A percentile compares a stretch with the other conserved stretches of the same genome.
Conservation (phyloP, 2,888 invertebrate species). For the Scaptomyza parva region DNA sequence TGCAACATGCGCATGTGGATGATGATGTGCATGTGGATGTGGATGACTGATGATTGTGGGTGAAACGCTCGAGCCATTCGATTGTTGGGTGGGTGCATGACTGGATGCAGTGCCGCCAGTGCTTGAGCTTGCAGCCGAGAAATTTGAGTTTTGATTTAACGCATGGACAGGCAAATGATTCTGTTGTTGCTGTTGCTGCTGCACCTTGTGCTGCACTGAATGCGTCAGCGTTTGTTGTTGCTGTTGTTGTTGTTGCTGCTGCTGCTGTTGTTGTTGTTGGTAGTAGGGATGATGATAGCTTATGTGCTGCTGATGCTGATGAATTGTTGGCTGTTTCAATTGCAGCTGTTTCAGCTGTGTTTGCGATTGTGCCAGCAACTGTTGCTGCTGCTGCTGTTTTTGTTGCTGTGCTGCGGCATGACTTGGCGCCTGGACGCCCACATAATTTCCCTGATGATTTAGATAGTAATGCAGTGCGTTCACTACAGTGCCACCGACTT, state of each 20-base stretch:
- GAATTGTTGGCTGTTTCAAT: constrained; percentile 82
- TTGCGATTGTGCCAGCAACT: constrained; percentile 79
- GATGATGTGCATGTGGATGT: constrained; percentile 10
- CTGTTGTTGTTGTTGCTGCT: constrained; percentile 42
- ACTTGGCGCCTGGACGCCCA: constrained; percentile 42
- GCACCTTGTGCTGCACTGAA: constrained; percentile 43
- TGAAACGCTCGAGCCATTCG: constrained; percentile 82
- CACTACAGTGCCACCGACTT: constrained; percentile 1
- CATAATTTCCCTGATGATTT: constrained; percentile 81
- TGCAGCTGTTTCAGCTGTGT: constrained; percentile 81
- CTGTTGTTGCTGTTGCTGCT: constrained; percentile 44
- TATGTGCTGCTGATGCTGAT: constrained; percentile 79
- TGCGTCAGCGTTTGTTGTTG: constrained; percentile 29
- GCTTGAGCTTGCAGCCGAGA: constrained; percentile 82
- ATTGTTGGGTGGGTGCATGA: constrained; percentile 82
- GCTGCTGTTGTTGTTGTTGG: constrained; percentile 63
- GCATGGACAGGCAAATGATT: constrained; percentile 78
- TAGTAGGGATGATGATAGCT: constrained; percentile 82
- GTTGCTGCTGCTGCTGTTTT: constrained; percentile 61
- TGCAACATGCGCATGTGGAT: constrained; percentile 59
- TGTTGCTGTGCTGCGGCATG: constrained; percentile 21
- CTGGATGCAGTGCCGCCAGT: constrained; percentile 83
- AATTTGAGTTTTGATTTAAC: constrained; percentile 81
- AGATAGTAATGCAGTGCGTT: constrained; percentile 79
- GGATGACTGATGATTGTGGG: constrained; percentile 71